Base-by-base conservation (phyloP, 1,140 invertebrate genomes). In the Solenopsis fugax region DNA sequence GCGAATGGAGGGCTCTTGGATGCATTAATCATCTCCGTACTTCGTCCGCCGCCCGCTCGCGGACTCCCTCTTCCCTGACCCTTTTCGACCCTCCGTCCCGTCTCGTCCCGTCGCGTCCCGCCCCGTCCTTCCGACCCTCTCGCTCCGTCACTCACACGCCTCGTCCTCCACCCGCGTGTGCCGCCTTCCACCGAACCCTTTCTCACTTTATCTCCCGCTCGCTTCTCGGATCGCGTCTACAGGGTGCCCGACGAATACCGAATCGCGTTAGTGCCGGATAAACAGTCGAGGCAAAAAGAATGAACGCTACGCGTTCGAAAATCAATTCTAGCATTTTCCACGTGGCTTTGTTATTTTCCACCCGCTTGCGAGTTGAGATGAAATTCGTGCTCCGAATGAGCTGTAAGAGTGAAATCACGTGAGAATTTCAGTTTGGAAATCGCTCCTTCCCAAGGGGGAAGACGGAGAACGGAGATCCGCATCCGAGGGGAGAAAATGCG, bases 11-110 rank as follows among this genome's bases (percentile, higher is more conserved):
- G 78, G 71, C 76, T 72, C 77, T 78, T 88, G 84, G 87, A 88
- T 88, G 89, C 87, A 90, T 90, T 90, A 90, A 90, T 90, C 89
- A 90, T 89, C 87, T 89, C 87, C 50, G 84, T 89, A 60, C 84
- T 82, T 50, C 77, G 78, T 85, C 52, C 72, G 45, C 62, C 78
- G 56, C 56, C 52, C 86, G 60, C 85, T 56, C 72, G n/a, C 81
- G 58, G 50, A 54, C 56, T 88, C 75, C 69, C 76, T 77, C 78
- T 85, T 78, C 87, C 48, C 82, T 84, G 62, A 88, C 75, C 81
- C 72, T 86, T 84, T 64, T 75, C 86, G 64, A 80, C 76, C 76
- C 85, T 86, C 85, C 64, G 60, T 80, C 34, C 37, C 84, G 34
- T 75, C 29, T 48, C 82, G 34, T 71, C n/a, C n/a, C n/a, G n/a